These are phyloP conservation scores for Capitulum mitella DNA, from an alignment of 2,888 invertebrate species.

Conservation along the genomic window DNA sequence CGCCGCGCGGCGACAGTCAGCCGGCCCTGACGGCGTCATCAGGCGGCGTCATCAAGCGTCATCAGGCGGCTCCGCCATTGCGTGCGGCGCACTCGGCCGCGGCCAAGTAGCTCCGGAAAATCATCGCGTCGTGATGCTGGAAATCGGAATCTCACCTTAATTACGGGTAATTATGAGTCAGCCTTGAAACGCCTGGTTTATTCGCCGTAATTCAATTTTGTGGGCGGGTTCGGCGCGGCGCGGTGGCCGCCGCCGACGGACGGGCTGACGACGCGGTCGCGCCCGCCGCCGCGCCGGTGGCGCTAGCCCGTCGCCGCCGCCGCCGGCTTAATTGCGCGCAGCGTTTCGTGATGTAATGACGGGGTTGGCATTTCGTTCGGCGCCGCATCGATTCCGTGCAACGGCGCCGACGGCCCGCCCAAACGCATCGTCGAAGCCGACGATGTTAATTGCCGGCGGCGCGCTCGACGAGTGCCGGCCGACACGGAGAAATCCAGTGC, in stretches of 20 bases:
- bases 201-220: slow-evolving; percentile 22
- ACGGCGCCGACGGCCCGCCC: too few species aligned
- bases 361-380: not conserved
- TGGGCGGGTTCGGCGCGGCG: not conserved
- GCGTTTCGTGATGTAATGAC: not conserved
- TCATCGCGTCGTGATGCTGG: not conserved
- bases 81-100: not conserved
- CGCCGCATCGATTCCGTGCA: not conserved
- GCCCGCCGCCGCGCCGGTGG: not conserved
- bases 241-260: not conserved
- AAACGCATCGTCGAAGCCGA: too few species aligned
- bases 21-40: not conserved
- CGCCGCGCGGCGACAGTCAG: not conserved
- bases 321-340: slow-evolving; percentile 1
- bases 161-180: slow-evolving; percentile 14
- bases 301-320: not conserved
- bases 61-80: not conserved
- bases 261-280: not conserved
- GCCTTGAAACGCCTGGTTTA: slow-evolving; percentile 19
- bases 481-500: not conserved
- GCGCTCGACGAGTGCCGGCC: not conserved
- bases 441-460: not conserved
- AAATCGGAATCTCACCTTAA: slow-evolving; percentile 15
- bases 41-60: not conserved
- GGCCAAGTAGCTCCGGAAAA: not conserved